phyloP scores from a whole-genome alignment of 2,113 vertebrate genomes.

The Hepsetus odoe region DNA sequence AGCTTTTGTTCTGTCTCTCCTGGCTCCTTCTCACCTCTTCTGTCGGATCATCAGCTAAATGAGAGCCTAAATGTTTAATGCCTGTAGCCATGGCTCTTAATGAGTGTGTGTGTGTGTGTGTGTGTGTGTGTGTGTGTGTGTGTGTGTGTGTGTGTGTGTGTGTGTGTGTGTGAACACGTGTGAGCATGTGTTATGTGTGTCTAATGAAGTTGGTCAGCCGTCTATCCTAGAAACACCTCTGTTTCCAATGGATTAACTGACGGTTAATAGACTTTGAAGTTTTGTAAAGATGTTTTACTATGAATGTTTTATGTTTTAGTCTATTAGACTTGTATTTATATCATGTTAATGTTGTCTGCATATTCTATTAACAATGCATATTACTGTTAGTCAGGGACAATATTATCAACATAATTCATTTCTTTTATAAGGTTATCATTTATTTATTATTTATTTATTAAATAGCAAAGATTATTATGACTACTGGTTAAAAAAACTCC shows the following conservation, averaged over 20 bases:
- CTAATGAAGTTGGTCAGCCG: background rate
- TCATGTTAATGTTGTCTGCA: too few relatives aligned
- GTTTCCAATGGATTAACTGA: background rate
- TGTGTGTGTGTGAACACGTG: background rate
- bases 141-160: background rate
- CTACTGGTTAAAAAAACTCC: too few relatives aligned
- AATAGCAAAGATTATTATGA: too few relatives aligned
- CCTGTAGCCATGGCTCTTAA: slow-evolving; percentile 30
- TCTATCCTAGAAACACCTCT: background rate
- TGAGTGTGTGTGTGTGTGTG: slow-evolving; percentile 14
- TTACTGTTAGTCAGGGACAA: too few relatives aligned
- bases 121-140: slow-evolving; percentile 17
- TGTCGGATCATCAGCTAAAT: slow-evolving; percentile 43
- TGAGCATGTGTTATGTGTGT: background rate
- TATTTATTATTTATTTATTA: too few relatives aligned
- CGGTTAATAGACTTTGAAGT: background rate
- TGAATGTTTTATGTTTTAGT: background rate
- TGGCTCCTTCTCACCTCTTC: slow-evolving; percentile 23
- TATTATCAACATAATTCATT: too few relatives aligned
- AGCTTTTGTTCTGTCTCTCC: slow-evolving; percentile 4
- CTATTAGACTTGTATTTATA: background rate
- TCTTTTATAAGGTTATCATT: too few relatives aligned
- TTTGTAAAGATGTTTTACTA: background rate
- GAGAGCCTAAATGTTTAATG: slow-evolving; percentile 51
- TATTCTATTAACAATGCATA: too few relatives aligned